These are phyloP conservation scores for Patella ulyssiponensis DNA, from an alignment of 2,888 invertebrate genomes.

Conservation along the genomic window DNA sequence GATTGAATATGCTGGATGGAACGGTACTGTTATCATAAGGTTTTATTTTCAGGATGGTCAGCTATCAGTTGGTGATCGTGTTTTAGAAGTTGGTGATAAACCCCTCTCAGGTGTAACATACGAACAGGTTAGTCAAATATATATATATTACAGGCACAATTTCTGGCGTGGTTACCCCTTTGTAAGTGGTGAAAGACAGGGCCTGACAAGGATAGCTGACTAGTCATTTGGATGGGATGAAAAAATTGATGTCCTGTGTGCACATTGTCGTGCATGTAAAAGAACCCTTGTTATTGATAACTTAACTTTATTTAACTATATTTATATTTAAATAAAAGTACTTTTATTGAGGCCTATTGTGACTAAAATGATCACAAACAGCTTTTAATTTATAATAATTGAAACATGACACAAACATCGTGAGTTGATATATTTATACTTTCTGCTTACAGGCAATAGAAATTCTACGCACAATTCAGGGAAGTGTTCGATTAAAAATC, in stretches of 20 bases:
- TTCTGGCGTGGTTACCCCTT: background rate
- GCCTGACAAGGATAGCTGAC: background rate
- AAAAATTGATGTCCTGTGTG: background rate
- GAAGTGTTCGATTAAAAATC: slow-evolving; percentile 61
- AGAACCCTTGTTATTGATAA: background rate
- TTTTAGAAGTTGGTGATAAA: slow-evolving; percentile 67
- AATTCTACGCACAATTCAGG: slow-evolving; percentile 59
- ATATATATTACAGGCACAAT: background rate
- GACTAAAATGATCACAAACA: too few relatives aligned
- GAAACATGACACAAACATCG: background rate
- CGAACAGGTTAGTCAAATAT: slow-evolving; percentile 60
- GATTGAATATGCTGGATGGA: too few relatives aligned
- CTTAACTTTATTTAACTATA: background rate
- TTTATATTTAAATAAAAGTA: too few relatives aligned
- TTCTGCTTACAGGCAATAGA: slow-evolving; percentile 60
- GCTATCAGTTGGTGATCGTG: slow-evolving; percentile 67
- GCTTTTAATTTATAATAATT: background rate
- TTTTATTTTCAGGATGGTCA: slow-evolving; percentile 52
- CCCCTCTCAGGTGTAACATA: slow-evolving; percentile 61
- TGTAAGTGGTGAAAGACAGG: background rate
- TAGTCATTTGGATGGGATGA: background rate
- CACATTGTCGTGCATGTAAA: background rate
- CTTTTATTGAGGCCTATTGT: too few relatives aligned
- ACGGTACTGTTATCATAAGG: too few relatives aligned
- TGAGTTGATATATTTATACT: slow-evolving; percentile 17